Evolutionary conservation across 2,797 vertebrate species (phyloP).

Genomic region (Limnodromus scolopaceus): DNA sequence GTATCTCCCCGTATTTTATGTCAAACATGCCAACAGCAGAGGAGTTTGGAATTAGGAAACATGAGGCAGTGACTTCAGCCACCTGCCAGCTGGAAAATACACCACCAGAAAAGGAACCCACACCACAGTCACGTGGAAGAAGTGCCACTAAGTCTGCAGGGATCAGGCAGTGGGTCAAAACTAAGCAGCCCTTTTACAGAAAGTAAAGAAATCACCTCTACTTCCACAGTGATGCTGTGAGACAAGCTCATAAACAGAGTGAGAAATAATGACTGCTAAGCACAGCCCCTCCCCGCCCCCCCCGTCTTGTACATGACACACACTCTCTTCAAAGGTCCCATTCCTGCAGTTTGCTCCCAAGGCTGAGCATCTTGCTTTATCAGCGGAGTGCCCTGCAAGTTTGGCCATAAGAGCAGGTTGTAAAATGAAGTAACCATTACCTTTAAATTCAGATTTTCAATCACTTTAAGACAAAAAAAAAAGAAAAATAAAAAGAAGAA

Average conservation of each 20-base stretch:
- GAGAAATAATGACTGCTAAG: background rate
- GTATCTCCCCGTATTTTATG: background rate
- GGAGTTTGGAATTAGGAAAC: background rate
- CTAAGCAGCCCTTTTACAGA: background rate
- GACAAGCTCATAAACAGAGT: background rate
- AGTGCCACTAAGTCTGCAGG: background rate
- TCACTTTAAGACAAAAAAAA: background rate
- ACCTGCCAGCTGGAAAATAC: slow-evolving; percentile 24
- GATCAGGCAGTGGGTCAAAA: background rate
- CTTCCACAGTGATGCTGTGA: background rate
- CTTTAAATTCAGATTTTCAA: background rate
- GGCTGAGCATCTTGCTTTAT: background rate
- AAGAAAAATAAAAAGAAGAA: background rate
- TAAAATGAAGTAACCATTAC: background rate
- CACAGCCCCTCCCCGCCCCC: too few species aligned
- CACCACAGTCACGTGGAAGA: background rate
- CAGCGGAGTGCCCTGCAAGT: background rate
- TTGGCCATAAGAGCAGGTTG: background rate
- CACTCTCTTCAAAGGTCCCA: background rate
- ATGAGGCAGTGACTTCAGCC: background rate
- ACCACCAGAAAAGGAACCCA: slow-evolving; percentile 1
- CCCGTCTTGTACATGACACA: background rate
- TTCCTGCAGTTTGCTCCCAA: background rate
- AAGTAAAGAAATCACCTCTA: background rate
- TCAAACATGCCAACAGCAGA: background rate